Evolutionary conservation across 2,888 invertebrate species (phyloP).

Genomic region (Melitaea athalia): DNA sequence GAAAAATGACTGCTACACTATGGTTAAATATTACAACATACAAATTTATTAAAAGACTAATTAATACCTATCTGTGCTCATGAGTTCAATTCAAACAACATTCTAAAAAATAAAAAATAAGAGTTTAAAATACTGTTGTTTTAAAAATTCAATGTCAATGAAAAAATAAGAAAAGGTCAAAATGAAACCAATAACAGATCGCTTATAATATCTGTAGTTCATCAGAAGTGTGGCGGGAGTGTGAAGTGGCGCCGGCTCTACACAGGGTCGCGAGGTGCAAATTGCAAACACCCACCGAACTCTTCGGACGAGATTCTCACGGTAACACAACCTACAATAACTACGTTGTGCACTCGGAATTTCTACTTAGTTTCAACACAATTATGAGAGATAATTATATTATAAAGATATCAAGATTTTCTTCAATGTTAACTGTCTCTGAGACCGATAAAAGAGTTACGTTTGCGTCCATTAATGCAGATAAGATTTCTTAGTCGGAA

Average conservation of each 20-base stretch:
- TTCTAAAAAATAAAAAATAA: no score
- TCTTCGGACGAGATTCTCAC: slow-evolving; percentile 41
- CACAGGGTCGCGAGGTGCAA: slow-evolving; percentile 54
- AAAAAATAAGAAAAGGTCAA: slow-evolving; percentile 13
- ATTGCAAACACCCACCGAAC: slow-evolving; percentile 56
- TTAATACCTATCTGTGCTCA: no score
- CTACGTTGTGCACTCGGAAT: slow-evolving; percentile 24
- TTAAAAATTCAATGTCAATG: no score
- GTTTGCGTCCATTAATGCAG: slow-evolving; percentile 17
- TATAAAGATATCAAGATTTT: slow-evolving; percentile 33
- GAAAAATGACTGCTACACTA: not conserved
- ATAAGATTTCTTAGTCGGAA: slow-evolving; percentile 20
- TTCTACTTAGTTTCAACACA: slow-evolving; percentile 33
- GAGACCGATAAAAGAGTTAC: slow-evolving; percentile 21
- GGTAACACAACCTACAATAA: slow-evolving; percentile 31
- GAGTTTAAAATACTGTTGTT: no score
- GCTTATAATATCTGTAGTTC: slow-evolving; percentile 43
- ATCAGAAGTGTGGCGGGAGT: slow-evolving; percentile 53
- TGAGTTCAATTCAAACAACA: no score
- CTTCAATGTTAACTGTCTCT: slow-evolving; percentile 26
- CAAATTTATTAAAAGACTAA: no score
- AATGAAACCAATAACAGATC: slow-evolving; percentile 27
- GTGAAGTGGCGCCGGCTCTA: slow-evolving; percentile 51
- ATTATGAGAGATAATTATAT: slow-evolving; percentile 36
- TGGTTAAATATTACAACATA: not conserved